Conservation (phyloP, 1,140 invertebrate genomes). For the Atta cephalotes region DNA sequence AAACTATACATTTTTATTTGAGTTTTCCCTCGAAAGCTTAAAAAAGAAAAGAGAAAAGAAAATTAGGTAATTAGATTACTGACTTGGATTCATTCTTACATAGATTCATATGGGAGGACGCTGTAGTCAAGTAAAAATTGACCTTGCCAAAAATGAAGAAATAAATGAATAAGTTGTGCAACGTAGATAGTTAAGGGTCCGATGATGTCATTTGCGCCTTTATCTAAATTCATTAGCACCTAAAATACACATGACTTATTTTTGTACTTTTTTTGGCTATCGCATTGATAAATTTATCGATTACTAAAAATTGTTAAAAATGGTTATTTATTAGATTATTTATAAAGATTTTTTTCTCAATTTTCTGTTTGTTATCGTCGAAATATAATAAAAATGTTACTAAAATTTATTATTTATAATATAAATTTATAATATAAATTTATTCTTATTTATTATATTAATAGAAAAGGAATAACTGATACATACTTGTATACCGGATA, state of each 20-base stretch:
- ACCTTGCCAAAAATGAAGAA: conserved; percentile 48
- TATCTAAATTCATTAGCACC: conserved; percentile 32
- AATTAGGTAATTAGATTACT: background rate
- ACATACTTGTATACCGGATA: conserved; percentile 17
- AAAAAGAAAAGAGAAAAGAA: background rate
- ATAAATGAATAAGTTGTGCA: background rate
- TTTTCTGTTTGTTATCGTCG: background rate
- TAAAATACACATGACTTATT: background rate
- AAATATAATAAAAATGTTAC: background rate
- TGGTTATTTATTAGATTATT: background rate
- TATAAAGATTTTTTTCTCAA: background rate
- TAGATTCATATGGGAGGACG: conserved; percentile 73
- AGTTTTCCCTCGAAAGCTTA: background rate
- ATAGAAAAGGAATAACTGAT: background rate
- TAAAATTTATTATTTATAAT: background rate
- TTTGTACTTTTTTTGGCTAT: background rate
- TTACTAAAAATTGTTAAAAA: background rate
- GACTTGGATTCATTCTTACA: conserved; percentile 17
- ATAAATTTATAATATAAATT: background rate
- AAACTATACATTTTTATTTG: background rate
- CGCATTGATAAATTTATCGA: background rate
- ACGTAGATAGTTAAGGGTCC: background rate
- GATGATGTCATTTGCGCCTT: background rate
- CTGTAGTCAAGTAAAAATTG: conserved; percentile 73
- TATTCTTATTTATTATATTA: too few relatives aligned